Evolutionary conservation across 2,113 vertebrate genomes (phyloP), one percentile per base, ranked within the genome.

Genomic region (Oxyruncus cristatus): DNA sequence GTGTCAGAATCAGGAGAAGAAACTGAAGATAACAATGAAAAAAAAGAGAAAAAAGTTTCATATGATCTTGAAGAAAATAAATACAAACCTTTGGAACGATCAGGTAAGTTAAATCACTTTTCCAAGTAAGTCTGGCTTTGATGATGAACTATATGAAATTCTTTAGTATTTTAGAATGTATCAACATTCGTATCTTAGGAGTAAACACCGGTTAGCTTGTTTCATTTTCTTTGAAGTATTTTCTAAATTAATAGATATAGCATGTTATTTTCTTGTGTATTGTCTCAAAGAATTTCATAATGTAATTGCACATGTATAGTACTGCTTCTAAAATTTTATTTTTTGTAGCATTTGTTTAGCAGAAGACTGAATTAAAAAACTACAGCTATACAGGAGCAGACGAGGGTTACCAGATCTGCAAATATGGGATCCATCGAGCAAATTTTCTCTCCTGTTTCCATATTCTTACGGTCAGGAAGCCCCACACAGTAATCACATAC

Each of bases 1-100:
- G 97, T 98, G 30, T 98, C 98, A 26, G 99, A 99, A 2, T 98
- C 98, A 0, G 98, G 98, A 3, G 99, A 98, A 30, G 95, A 96
- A 35, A 97, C 97, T 35, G 97, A 98, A 78, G 96, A 97, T 84
- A 96, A 97, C 52, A 95, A 89, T 66, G 97, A 98, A 77, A 98
- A 98, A 89, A 97, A 97, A 58, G 98, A 99, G 92, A 99, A 99
- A 92, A 99, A 98, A 92, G 98, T 98, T 70, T 98, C 98, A 3
- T 99, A 98, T 55, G 97, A 98, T 94, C 96, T 98, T 81, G 98
- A 98, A 75, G 98, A 98, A 75, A 96, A 97, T 96, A 98, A 98
- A 94, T 98, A 95, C 84, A 99, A 98, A 80, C 95, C 98, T 79
- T 97, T 98, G 13, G 99, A 99, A 78, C 99, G 98, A 91, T 98